These are phyloP conservation scores for Tethea ocularis DNA, from an alignment of 2,888 invertebrate species.

Conservation along the genomic window DNA sequence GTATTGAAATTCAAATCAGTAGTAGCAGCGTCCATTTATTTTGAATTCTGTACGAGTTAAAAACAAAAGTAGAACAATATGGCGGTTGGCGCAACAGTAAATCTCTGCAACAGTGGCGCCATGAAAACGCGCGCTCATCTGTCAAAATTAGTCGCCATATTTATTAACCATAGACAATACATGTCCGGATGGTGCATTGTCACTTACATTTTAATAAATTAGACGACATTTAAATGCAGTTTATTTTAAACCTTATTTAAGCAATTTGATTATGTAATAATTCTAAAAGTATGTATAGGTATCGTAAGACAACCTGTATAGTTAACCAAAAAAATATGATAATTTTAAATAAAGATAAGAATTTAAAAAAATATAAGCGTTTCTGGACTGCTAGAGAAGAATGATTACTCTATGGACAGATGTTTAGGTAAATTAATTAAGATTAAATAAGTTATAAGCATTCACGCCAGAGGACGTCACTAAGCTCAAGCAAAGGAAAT, in stretches of 20 bases:
- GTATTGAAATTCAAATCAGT: slow-evolving; percentile 82
- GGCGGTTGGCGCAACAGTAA: slow-evolving; percentile 79
- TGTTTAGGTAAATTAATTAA: no score
- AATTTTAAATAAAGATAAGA: no score
- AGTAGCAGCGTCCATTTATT: slow-evolving; percentile 78
- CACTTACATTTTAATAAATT: slow-evolving; percentile 4
- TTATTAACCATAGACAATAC: slow-evolving; percentile 54
- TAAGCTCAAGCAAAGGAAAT: background rate
- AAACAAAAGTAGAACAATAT: slow-evolving; percentile 72
- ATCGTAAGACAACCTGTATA: no score
- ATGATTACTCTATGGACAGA: no score
- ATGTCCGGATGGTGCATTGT: slow-evolving; percentile 5
- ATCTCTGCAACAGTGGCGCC: slow-evolving; percentile 78
- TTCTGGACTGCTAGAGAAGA: no score
- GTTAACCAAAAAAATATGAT: background rate
- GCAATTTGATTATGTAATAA: background rate
- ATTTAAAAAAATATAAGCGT: no score
- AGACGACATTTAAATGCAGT: background rate
- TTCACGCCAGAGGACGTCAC: background rate
- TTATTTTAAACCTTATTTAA: background rate
- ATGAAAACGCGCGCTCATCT: slow-evolving; percentile 67
- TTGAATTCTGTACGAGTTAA: slow-evolving; percentile 71
- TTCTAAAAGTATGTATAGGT: no score
- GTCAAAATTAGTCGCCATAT: slow-evolving; percentile 73
- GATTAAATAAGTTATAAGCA: no score